A percentile compares a stretch with the other conserved stretches of the same genome.
These are phyloP conservation scores for Lysandra bellargus DNA, from an alignment of 2,888 invertebrate species.

Conservation along the genomic window DNA sequence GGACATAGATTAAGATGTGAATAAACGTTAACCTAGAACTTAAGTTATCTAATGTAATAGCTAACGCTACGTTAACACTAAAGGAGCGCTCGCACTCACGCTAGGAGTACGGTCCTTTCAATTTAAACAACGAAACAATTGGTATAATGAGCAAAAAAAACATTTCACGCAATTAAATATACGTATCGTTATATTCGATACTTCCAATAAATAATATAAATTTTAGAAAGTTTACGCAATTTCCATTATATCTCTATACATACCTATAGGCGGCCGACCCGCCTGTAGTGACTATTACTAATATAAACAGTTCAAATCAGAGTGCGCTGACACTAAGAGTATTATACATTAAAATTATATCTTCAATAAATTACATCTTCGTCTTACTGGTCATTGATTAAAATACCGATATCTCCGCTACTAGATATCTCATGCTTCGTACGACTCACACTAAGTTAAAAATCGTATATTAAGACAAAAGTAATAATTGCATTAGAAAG, in stretches of 20 bases:
- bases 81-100: constrained; percentile 41
- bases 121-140: constrained; percentile 23
- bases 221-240: constrained; percentile 31
- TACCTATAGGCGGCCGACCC: constrained; percentile 3
- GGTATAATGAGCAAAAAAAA: constrained; percentile 25
- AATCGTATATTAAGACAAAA: constrained; percentile 24
- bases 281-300: constrained; percentile 9
- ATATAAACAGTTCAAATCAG: constrained; percentile 18
- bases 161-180: constrained; percentile 30
- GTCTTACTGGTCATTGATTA: constrained; percentile 26
- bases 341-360: constrained; percentile 29
- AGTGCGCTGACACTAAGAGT: constrained; percentile 22
- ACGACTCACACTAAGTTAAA: constrained; percentile 19
- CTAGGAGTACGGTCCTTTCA: constrained; percentile 33
- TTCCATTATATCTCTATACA: constrained; percentile 28
- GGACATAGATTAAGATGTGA: constrained; percentile 73
- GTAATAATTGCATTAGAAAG: constrained; percentile 15
- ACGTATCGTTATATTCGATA: constrained; percentile 26
- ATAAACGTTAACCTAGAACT: constrained; percentile 57
- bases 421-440: constrained; percentile 1
- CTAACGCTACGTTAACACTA: constrained; percentile 52
- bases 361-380: constrained; percentile 26
- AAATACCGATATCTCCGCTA: constrained; percentile 24
- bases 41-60: constrained; percentile 59
- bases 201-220: constrained; percentile 30